A percentile compares a stretch with the other conserved stretches of the same genome.
Evolutionary conservation across 2,797 vertebrate species (phyloP).

Genomic region (Myotis planiceps): DNA sequence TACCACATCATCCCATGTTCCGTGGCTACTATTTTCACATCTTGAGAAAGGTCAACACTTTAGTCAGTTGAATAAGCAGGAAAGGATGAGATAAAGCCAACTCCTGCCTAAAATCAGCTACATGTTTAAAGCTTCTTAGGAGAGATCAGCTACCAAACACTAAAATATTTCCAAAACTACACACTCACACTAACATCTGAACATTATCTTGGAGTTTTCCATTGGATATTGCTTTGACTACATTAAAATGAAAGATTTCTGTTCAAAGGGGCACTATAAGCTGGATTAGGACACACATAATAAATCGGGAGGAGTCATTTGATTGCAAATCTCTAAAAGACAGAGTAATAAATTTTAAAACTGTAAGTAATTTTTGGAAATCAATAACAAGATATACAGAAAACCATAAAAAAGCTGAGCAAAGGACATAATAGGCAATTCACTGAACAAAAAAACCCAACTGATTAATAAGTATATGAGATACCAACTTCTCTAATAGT

Average conservation of each 20-base stretch:
- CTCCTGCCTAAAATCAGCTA: neutral
- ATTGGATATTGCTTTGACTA: neutral
- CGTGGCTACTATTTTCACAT: slow-evolving; percentile 23
- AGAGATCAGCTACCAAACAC: neutral
- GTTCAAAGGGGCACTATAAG: neutral
- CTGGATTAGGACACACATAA: neutral
- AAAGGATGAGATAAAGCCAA: neutral
- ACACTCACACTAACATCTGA: neutral
- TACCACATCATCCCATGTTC: slow-evolving; percentile 16
- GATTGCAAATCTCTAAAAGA: neutral
- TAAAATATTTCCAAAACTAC: slow-evolving; percentile 19
- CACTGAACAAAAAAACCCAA: neutral
- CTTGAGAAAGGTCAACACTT: slow-evolving; percentile 55
- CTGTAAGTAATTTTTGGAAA: neutral
- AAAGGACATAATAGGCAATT: neutral
- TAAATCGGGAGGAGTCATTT: neutral
- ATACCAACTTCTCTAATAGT: neutral
- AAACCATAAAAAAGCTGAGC: neutral
- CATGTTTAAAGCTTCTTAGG: slow-evolving; percentile 14
- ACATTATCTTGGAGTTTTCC: neutral
- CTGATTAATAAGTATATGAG: neutral
- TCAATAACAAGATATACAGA: neutral
- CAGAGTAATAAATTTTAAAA: neutral
- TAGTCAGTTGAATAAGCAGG: neutral
- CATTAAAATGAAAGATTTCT: neutral